phyloP scores from a whole-genome alignment of 2,113 vertebrate species.

The Corvus hawaiiensis region DNA sequence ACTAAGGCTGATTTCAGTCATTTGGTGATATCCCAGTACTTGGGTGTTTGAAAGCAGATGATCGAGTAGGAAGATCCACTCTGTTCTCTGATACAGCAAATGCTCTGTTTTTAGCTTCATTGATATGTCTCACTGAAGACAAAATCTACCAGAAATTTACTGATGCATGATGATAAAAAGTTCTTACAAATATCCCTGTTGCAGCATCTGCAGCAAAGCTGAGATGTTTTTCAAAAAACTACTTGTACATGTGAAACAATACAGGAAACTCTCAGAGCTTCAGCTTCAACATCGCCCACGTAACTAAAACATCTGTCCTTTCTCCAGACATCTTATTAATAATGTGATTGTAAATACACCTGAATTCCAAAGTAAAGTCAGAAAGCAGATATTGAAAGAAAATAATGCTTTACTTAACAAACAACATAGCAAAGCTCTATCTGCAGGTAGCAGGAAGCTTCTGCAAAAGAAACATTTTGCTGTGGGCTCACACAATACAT shows the following conservation, averaged over 20 bases:
- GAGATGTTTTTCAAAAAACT: background rate
- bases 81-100: background rate
- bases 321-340: background rate
- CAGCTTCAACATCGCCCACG: background rate
- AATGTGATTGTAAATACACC: background rate
- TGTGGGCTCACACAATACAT: background rate
- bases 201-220: background rate
- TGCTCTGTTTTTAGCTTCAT: background rate
- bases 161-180: background rate
- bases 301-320: background rate
- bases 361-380: background rate
- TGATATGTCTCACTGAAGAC: background rate
- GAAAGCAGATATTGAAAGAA: background rate
- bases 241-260: background rate
- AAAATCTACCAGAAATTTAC: background rate
- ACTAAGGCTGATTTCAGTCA: background rate
- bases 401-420: background rate
- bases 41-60: background rate
- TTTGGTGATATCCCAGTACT: background rate
- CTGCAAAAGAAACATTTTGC: background rate
- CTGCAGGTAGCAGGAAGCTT: background rate
- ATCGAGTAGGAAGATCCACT: background rate
- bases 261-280: background rate
- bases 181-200: background rate
- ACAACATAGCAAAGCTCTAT: background rate